Base-by-base conservation (phyloP, 2,888 invertebrate genomes). In the Zootermopsis nevadensis region DNA sequence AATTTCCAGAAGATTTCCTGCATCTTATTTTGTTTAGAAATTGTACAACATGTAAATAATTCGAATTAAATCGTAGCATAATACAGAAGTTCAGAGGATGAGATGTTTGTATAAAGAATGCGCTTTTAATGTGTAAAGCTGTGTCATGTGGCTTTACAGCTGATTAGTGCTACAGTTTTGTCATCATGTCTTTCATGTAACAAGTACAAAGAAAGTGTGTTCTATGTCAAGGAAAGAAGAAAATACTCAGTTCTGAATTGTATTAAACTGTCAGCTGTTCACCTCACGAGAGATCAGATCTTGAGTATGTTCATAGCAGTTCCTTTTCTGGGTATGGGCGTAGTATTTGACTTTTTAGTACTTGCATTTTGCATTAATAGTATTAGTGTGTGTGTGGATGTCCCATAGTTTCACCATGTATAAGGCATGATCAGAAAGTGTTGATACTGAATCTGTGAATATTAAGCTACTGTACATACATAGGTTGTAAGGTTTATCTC, bases 351-450 rank as follows among this genome's bases (percentile, higher is more conserved):
- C n/a, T 60, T 60, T 60, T 27, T 15, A 27, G n/a, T 60, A 60
- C 4, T 15, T 15, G n/a, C n/a, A 60, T 60, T 7, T 48, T 27
- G 60, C 60, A 60, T 60, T n/a, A 60, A 27, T 60, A 60, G 27
- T 60, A 60, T n/a, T 60, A 60, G n/a, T 60, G n/a, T 60, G 60
- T 60, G 60, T 8, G 8, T 60, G 60, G n/a, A n/a, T n/a, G n/a
- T n/a, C n/a, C n/a, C n/a, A n/a, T 60, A 60, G 60, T 60, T 60
- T 60, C n/a, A 60, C 60, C 60, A 60, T 60, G n/a, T n/a, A 27
- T 19, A 19, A 48, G 48, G 19, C 19, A 48, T 48, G 48, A 15
- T 48, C 1, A 48, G 19, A 48, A 15, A 48, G 48, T 48, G 19
- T 48, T 48, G 48, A 48, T 15, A 19, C 48, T 48, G 48, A 48